phyloP scores from a whole-genome alignment of 1,140 invertebrate species.

The Oppia nitens region DNA sequence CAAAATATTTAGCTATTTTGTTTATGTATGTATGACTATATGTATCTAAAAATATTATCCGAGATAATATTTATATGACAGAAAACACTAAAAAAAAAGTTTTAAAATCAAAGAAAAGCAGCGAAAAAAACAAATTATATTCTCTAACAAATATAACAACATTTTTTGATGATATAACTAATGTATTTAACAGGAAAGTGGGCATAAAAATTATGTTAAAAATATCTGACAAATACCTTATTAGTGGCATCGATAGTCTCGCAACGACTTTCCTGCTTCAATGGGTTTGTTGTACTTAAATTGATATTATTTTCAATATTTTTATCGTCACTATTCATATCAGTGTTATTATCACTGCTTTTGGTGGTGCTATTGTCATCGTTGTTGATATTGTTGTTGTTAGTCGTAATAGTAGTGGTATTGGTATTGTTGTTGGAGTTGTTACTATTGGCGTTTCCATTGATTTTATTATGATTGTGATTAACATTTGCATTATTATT shows the following conservation, averaged over 20 bases:
- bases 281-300: not conserved
- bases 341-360: not conserved
- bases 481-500: not conserved
- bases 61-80: too few relatives aligned
- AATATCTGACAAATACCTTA: not conserved
- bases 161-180: too few relatives aligned
- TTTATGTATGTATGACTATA: too few relatives aligned
- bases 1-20: too few relatives aligned
- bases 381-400: too few relatives aligned
- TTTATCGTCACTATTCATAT: not conserved
- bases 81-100: too few relatives aligned
- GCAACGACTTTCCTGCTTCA: not conserved
- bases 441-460: not conserved
- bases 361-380: not conserved
- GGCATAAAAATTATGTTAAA: too few relatives aligned
- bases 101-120: too few relatives aligned
- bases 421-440: not conserved
- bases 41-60: too few relatives aligned
- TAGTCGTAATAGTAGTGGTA: not conserved
- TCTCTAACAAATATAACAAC: too few relatives aligned
- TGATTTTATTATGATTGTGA: not conserved
- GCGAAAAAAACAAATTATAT: too few relatives aligned
- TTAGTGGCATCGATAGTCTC: not conserved
- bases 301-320: not conserved
- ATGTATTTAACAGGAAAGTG: too few relatives aligned